A percentile compares a stretch with the other conserved stretches of the same genome.
phyloP scores from a whole-genome alignment of 1,140 invertebrate genomes.

The Parasteatoda tepidariorum region DNA sequence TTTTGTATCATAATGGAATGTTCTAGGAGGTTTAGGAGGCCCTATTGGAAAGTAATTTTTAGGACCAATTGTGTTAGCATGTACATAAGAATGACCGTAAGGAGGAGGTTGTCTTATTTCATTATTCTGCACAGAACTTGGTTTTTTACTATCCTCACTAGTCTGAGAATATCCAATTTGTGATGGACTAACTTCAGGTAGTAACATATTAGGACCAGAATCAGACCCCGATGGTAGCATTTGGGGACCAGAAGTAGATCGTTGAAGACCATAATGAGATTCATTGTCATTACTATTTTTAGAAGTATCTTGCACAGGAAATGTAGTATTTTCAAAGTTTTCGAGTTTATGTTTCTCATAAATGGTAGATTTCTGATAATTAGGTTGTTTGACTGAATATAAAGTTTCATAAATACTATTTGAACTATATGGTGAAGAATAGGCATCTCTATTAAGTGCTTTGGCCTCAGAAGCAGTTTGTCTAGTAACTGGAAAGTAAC shows the following conservation, averaged over 20 bases:
- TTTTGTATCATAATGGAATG: conserved; percentile 47
- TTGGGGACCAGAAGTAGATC: conserved; percentile 49
- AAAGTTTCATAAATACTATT: conserved; percentile 32
- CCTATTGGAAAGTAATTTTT: conserved; percentile 21
- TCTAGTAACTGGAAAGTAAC: conserved; percentile 51
- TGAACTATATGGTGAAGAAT: not conserved
- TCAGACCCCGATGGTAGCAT: conserved; percentile 16
- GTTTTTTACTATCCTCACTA: conserved; percentile 5
- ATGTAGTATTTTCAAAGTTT: conserved; percentile 18
- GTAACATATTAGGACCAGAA: not conserved
- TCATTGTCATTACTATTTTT: conserved; percentile 18
- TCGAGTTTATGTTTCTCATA: conserved; percentile 32
- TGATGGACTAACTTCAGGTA: not conserved
- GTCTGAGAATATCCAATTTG: not conserved
- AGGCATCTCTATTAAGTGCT: conserved; percentile 9
- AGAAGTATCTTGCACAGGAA: not conserved
- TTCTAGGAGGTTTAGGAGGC: conserved; percentile 61
- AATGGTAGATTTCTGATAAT: conserved; percentile 34
- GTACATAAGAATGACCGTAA: conserved; percentile 18
- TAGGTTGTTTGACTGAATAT: conserved; percentile 18
- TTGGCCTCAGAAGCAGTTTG: conserved; percentile 55
- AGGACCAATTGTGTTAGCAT: not conserved
- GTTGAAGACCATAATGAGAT: conserved; percentile 36
- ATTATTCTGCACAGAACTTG: not conserved
- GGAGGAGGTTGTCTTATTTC: not conserved